phyloP scores from a whole-genome alignment of 1,140 invertebrate species.

The Hyphantria cunea region DNA sequence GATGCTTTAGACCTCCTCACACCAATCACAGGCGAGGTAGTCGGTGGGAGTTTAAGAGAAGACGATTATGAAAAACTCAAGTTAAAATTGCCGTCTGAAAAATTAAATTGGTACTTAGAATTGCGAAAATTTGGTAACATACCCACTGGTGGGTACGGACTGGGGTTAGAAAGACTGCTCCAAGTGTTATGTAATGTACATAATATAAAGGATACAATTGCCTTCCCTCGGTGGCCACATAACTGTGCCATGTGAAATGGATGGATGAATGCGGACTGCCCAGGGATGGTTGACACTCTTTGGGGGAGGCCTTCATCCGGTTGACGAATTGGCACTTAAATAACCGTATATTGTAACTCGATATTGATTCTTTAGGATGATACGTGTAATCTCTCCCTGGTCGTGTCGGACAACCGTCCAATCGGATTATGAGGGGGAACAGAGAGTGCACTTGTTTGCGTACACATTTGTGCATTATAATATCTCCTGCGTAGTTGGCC shows the following conservation, averaged over 20 bases:
- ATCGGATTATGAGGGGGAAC: no score
- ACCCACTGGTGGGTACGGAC: conserved; percentile 95
- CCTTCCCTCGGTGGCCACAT: conserved; percentile 97
- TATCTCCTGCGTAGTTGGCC: no score
- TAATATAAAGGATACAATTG: conserved; percentile 96
- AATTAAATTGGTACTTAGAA: conserved; percentile 95
- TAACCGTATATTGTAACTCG: no score
- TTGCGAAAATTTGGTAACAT: conserved; percentile 93
- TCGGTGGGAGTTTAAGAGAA: conserved; percentile 97
- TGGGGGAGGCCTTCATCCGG: no score
- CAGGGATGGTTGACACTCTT: no score
- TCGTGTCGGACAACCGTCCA: no score
- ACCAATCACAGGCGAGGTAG: conserved; percentile 94
- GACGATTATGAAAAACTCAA: conserved; percentile 87
- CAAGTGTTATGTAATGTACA: conserved; percentile 90
- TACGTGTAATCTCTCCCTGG: no score
- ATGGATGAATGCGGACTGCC: no score
- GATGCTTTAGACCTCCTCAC: conserved; percentile 93
- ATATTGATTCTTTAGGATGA: no score
- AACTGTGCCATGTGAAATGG: conserved; percentile 81
- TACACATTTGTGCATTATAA: no score
- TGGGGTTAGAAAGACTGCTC: conserved; percentile 96
- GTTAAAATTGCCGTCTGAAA: conserved; percentile 83
- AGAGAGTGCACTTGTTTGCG: no score
- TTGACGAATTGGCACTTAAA: no score